Evolutionary conservation across 2,797 vertebrate genomes (phyloP).

Genomic region (Lepilemur ruficaudatus): DNA sequence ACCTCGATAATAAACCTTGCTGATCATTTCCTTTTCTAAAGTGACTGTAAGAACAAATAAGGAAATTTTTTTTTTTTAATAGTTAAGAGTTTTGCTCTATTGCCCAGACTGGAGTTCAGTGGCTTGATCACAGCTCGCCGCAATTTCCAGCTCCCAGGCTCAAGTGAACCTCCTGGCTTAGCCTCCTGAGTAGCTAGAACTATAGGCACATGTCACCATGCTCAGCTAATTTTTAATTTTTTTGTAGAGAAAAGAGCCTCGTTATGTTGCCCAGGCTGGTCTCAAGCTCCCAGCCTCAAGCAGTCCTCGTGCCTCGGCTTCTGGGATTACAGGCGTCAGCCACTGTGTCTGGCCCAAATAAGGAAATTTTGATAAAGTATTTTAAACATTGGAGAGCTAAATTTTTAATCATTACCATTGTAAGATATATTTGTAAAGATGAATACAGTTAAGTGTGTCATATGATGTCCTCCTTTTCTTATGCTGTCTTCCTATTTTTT

Average conservation of each 20-base stretch:
- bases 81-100: background rate
- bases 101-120: background rate
- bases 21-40: background rate
- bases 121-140: background rate
- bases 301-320: background rate
- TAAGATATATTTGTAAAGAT: conserved; percentile 15
- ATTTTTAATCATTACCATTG: conserved; percentile 5
- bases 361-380: background rate
- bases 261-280: background rate
- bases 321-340: background rate
- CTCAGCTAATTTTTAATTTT: background rate
- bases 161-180: background rate
- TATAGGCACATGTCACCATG: background rate
- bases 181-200: background rate
- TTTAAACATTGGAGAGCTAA: conserved; percentile 29
- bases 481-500: background rate
- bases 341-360: background rate
- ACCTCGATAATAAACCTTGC: background rate
- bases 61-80: background rate
- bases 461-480: background rate
- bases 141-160: background rate
- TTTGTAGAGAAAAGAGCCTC: background rate
- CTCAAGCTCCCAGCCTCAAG: background rate
- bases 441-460: background rate
- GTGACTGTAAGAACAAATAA: background rate